Base-by-base conservation (phyloP, 2,888 invertebrate genomes). In the Boloria selene region DNA sequence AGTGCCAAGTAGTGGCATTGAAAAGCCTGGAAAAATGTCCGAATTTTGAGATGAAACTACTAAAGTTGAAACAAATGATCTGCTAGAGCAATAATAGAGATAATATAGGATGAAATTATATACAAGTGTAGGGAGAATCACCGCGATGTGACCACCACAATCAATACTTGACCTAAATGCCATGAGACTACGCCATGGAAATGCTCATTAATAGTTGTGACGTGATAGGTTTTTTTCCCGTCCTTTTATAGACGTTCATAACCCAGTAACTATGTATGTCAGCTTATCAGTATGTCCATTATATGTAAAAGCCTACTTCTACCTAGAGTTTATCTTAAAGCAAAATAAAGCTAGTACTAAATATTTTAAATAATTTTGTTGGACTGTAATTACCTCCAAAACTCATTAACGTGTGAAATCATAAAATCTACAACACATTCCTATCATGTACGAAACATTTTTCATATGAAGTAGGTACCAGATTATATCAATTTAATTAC, bases 131-230 rank as follows among this genome's bases (percentile, higher is more conserved):
- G 31, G 7, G n/a, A 56, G 42, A 42, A 58, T 56, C 31, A 50
- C 50, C 38, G 50, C 63, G 44, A 13, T 56, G 38, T 51, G 17
- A 50, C 22, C 47, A 16, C 45, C 26, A 63, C 56, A 64, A 64
- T 64, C 63, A 56, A 64, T 64, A 56, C 18, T 53, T 66, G 66
- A 66, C 66, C 66, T 58, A 62, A 62, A 66, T 66, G 56, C 38
- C 51, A 51, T 45, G 51, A 31, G 17, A 44, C 50, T 17, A 58
- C 52, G 52, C 56, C 52, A 47, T 56, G 45, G 51, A 50, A 55
- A 52, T 61, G 45, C 16, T 31, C 61, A 59, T 59, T 54, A 53
- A 47, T 44, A 61, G 52, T 47, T 55, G 17, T 64, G 64, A 64
- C 58, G 64, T 52, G 51, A 58, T n/a, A 47, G 13, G 61, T 64